A percentile compares a stretch with the other conserved stretches of the same genome.
phyloP scores from a whole-genome alignment of 2,113 vertebrate species.

The Agapornis roseicollis region DNA sequence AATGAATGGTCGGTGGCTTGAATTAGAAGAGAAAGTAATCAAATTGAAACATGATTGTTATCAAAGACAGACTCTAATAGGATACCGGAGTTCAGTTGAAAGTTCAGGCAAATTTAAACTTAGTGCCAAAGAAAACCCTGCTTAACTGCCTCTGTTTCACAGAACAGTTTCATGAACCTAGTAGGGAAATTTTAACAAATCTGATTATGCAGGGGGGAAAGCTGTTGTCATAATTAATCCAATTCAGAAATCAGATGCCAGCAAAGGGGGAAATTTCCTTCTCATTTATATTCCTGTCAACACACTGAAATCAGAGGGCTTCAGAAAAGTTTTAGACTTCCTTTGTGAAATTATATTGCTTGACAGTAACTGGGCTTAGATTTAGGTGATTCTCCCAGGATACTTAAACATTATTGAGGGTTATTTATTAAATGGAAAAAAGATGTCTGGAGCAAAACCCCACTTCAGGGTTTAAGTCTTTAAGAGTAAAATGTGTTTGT shows the following conservation, averaged over 20 bases:
- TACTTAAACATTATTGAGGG: background rate
- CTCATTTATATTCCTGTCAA: slow-evolving; percentile 20
- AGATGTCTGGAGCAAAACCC: background rate
- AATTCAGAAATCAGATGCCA: slow-evolving; percentile 10
- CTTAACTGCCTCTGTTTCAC: background rate
- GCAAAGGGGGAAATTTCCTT: background rate
- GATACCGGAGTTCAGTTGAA: background rate
- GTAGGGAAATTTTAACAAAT: background rate
- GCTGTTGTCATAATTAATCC: slow-evolving; percentile 1
- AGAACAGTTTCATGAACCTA: background rate
- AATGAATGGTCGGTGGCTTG: background rate
- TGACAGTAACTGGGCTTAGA: background rate
- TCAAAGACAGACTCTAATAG: background rate
- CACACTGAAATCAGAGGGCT: background rate
- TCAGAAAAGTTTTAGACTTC: slow-evolving; percentile 12
- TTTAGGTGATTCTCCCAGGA: background rate
- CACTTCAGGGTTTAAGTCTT: background rate
- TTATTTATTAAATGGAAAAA: background rate
- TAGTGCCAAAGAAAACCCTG: background rate
- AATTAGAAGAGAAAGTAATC: slow-evolving; percentile 20
- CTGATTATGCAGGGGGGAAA: background rate
- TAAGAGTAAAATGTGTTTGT: background rate
- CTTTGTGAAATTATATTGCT: slow-evolving; percentile 9
- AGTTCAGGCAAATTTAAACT: background rate
- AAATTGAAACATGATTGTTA: background rate